Conservation (phyloP, 2,888 invertebrate species). For the Macroteleia sp. region DNA sequence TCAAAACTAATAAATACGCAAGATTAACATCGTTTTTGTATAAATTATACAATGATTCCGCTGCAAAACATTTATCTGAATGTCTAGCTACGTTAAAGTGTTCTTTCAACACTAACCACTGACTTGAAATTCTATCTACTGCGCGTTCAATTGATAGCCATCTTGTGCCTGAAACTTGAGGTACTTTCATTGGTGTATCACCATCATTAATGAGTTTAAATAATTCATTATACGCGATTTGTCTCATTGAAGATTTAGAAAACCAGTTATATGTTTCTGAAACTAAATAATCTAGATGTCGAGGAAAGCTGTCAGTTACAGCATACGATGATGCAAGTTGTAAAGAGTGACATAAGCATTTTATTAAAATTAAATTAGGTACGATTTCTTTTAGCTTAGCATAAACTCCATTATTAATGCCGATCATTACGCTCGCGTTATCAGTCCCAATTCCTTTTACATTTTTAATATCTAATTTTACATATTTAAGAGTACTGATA, state of each 20-base stretch:
- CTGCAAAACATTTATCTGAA: constrained; percentile 73
- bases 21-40: constrained; percentile 71
- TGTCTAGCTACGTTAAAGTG: constrained; percentile 62
- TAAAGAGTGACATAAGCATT: constrained; percentile 16
- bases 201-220: constrained; percentile 20
- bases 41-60: constrained; percentile 71
- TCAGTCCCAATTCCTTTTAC: constrained; percentile 78
- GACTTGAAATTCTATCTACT: constrained; percentile 68
- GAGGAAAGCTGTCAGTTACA: constrained; percentile 60
- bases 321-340: constrained; percentile 66
- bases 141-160: constrained; percentile 72
- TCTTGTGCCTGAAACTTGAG: constrained; percentile 46
- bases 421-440: constrained; percentile 78
- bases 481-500: neutral
- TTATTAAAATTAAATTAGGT: constrained; percentile 16
- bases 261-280: constrained; percentile 65
- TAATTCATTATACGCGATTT: neutral
- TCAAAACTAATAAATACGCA: constrained; percentile 66
- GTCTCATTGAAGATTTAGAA: constrained; percentile 37
- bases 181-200: constrained; percentile 17
- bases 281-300: constrained; percentile 76
- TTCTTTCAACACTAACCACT: constrained; percentile 75
- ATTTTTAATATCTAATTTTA: constrained; percentile 45
- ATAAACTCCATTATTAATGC: constrained; percentile 76
- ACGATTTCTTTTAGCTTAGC: constrained; percentile 69